A percentile compares a stretch with the other conserved stretches of the same genome.
Conservation (phyloP, 2,888 invertebrate species). For the Xanthorhoe spadicearia region DNA sequence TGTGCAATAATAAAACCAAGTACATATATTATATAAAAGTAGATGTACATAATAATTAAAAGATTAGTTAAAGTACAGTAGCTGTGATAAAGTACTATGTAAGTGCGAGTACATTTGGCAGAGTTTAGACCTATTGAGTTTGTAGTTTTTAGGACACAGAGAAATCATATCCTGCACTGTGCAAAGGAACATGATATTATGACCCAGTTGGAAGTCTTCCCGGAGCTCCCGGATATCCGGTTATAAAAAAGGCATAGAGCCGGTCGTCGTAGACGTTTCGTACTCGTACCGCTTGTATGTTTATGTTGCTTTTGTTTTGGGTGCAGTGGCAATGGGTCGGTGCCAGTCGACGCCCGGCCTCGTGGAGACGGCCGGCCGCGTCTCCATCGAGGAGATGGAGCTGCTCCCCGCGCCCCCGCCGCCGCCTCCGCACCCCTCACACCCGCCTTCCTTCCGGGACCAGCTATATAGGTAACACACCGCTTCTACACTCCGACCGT, state of each 20-base stretch:
- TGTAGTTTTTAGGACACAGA: conserved; percentile 17
- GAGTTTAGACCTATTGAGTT: conserved; percentile 1
- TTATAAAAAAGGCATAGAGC: conserved; percentile 29
- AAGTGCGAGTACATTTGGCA: conserved; percentile 3
- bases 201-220: conserved; percentile 32
- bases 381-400: conserved; percentile 90
- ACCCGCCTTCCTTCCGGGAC: conserved; percentile 83
- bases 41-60: not conserved
- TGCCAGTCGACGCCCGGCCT: conserved; percentile 98
- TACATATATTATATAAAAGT: not conserved
- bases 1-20: not conserved
- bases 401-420: conserved; percentile 71
- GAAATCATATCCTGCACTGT: conserved; percentile 22
- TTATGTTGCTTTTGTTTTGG: conserved; percentile 35
- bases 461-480: conserved; percentile 78
- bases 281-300: conserved; percentile 43
- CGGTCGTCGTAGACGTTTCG: conserved; percentile 31
- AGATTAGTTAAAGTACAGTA: not conserved
- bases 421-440: conserved; percentile 71
- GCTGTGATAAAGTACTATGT: not conserved
- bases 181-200: conserved; percentile 10
- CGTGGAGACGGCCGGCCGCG: conserved; percentile 95
- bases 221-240: conserved; percentile 19
- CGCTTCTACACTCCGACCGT: conserved; percentile 26
- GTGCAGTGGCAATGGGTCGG: conserved; percentile 95